phyloP scores from a whole-genome alignment of 2,888 invertebrate species.

The Lysandra bellargus region DNA sequence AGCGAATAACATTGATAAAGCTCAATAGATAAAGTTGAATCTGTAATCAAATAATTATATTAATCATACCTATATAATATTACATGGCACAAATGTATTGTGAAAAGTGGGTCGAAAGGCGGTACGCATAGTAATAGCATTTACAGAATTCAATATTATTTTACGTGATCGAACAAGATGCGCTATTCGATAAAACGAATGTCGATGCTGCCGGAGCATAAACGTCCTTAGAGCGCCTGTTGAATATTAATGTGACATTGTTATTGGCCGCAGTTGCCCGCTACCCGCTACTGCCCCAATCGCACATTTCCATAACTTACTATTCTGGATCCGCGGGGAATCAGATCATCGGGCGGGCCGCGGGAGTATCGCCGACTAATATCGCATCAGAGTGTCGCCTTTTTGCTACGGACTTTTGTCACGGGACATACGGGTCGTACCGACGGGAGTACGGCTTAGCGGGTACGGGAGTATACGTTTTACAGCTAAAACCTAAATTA shows the following conservation, averaged over 20 bases:
- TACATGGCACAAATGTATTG: constrained; percentile 19
- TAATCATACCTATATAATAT: neutral
- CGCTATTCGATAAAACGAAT: constrained; percentile 63
- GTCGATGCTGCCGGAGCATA: constrained; percentile 65
- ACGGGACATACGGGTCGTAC: neutral
- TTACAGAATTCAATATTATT: constrained; percentile 44
- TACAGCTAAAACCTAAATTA: neutral
- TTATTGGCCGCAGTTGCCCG: constrained; percentile 79
- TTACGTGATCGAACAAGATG: constrained; percentile 55
- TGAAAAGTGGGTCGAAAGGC: constrained; percentile 25
- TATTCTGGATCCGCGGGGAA: constrained; percentile 78
- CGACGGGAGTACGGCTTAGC: neutral
- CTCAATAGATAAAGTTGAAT: neutral
- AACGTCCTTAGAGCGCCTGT: constrained; percentile 74
- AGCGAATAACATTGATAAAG: neutral
- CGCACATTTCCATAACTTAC: constrained; percentile 80
- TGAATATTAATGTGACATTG: constrained; percentile 81
- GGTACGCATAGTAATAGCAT: constrained; percentile 29
- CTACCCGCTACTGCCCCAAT: constrained; percentile 77
- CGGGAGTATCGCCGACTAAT: constrained; percentile 50
- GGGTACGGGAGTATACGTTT: neutral
- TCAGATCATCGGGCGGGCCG: constrained; percentile 62
- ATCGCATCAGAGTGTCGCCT: constrained; percentile 59
- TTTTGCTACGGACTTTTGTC: constrained; percentile 48
- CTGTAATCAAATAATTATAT: neutral